These are phyloP conservation scores for Timandra comae DNA, from an alignment of 2,888 invertebrate species.

Conservation along the genomic window DNA sequence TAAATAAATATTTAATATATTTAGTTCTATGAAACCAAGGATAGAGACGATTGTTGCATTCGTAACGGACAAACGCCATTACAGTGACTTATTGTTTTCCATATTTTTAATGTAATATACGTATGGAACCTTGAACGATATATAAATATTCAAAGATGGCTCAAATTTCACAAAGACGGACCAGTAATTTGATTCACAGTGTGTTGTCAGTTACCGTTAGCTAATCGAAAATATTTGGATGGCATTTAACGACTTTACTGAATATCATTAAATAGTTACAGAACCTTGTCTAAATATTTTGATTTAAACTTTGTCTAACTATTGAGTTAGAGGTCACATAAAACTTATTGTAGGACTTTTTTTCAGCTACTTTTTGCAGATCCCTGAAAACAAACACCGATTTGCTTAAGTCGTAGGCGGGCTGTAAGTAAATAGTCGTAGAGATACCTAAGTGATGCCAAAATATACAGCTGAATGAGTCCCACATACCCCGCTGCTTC, in stretches of 20 bases:
- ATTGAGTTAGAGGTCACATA: too few relatives aligned
- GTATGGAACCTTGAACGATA: slow-evolving; percentile 50
- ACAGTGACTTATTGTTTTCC: slow-evolving; percentile 29
- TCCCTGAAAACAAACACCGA: too few relatives aligned
- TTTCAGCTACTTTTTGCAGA: too few relatives aligned
- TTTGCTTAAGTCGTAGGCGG: too few relatives aligned
- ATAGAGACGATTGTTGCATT: background rate
- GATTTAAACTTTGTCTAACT: too few relatives aligned
- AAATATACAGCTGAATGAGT: too few relatives aligned
- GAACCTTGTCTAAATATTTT: too few relatives aligned
- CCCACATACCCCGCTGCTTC: too few relatives aligned
- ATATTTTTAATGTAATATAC: slow-evolving; percentile 35
- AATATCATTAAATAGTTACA: slow-evolving; percentile 29
- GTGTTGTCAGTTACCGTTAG: slow-evolving; percentile 53
- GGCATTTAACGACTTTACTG: slow-evolving; percentile 37
- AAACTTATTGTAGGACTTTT: too few relatives aligned
- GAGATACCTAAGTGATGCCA: too few relatives aligned
- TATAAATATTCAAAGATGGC: slow-evolving; percentile 58
- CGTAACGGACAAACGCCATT: slow-evolving; percentile 15
- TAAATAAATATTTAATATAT: too few relatives aligned
- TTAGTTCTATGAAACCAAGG: slow-evolving; percentile 7
- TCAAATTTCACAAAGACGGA: slow-evolving; percentile 51
- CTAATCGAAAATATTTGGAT: slow-evolving; percentile 50
- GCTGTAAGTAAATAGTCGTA: too few relatives aligned
- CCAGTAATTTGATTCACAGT: slow-evolving; percentile 45